phyloP scores from a whole-genome alignment of 2,113 vertebrate genomes.

The Phocoena phocoena region DNA sequence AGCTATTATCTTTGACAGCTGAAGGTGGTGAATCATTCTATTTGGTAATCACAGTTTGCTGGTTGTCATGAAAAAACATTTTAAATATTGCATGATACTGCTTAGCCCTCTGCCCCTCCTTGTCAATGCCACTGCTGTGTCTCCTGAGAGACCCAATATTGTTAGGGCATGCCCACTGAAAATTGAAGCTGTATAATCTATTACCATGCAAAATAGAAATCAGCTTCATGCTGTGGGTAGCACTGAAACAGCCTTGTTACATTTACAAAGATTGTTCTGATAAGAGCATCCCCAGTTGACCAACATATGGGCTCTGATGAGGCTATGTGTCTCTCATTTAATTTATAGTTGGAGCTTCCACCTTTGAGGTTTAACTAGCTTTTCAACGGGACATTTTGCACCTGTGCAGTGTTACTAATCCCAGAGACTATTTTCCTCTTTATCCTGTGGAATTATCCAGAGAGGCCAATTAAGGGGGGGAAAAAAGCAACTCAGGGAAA shows the following conservation, averaged over 20 bases:
- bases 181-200: constrained; percentile 73
- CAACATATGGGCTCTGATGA: constrained; percentile 68
- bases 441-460: constrained; percentile 59
- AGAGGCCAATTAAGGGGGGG: constrained; percentile 45
- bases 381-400: constrained; percentile 49
- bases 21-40: constrained; percentile 43
- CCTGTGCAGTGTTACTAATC: constrained; percentile 63
- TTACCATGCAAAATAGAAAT: constrained; percentile 75
- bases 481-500: constrained; percentile 40
- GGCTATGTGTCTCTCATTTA: constrained; percentile 59
- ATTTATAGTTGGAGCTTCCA: constrained; percentile 56
- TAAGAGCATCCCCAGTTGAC: constrained; percentile 63
- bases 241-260: constrained; percentile 74
- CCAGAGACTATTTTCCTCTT: constrained; percentile 67
- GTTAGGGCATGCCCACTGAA: constrained; percentile 70
- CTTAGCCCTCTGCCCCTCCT: constrained; percentile 47
- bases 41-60: constrained; percentile 61
- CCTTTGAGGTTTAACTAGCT: constrained; percentile 66
- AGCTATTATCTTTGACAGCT: constrained; percentile 53
- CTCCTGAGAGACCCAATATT: constrained; percentile 70
- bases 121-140: constrained; percentile 2
- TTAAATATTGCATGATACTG: constrained; percentile 58
- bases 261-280: constrained; percentile 54
- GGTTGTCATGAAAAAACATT: constrained; percentile 44
- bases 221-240: constrained; percentile 62